Evolutionary conservation across 2,797 vertebrate genomes (phyloP).

Genomic region (Fistularia tabacaria): DNA sequence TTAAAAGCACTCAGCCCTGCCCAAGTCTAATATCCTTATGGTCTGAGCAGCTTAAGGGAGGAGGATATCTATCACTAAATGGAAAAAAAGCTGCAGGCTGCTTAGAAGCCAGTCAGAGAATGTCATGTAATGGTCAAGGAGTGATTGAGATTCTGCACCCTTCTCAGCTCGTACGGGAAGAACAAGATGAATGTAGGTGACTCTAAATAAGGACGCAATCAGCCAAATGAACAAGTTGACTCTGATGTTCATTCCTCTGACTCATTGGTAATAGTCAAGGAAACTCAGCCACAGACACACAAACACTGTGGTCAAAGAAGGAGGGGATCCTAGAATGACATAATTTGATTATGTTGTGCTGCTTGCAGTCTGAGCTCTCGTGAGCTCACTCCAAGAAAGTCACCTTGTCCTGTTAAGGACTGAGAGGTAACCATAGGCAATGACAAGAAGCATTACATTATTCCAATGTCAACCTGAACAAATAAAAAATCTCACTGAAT

Average conservation of each 20-base stretch:
- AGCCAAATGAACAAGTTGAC: conserved; percentile 22
- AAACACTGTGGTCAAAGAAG: conserved; percentile 4
- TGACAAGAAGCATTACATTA: conserved; percentile 23
- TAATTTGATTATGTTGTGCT: conserved; percentile 58
- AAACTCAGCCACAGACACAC: conserved; percentile 19
- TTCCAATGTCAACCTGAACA: conserved; percentile 2
- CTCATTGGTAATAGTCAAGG: conserved; percentile 24
- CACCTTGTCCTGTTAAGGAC: conserved; percentile 48
- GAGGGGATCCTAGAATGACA: conserved; percentile 30
- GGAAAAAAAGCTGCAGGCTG: conserved; percentile 21
- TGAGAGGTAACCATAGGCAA: conserved; percentile 13
- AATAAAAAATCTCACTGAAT: not conserved
- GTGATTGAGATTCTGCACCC: conserved; percentile 43
- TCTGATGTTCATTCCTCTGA: too few species aligned
- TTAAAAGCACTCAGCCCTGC: conserved; percentile 27
- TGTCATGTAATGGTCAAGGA: conserved; percentile 26
- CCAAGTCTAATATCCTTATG: conserved; percentile 17
- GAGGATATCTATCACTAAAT: conserved; percentile 14
- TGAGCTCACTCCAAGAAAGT: conserved; percentile 48
- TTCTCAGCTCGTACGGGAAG: conserved; percentile 21
- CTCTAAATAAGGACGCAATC: conserved; percentile 30
- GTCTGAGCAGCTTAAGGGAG: conserved; percentile 13
- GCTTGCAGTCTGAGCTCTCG: conserved; percentile 28
- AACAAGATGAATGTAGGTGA: conserved; percentile 42
- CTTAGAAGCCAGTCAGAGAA: conserved; percentile 19